Conservation (phyloP, 2,888 invertebrate species). For the Habroteleia sp. region DNA sequence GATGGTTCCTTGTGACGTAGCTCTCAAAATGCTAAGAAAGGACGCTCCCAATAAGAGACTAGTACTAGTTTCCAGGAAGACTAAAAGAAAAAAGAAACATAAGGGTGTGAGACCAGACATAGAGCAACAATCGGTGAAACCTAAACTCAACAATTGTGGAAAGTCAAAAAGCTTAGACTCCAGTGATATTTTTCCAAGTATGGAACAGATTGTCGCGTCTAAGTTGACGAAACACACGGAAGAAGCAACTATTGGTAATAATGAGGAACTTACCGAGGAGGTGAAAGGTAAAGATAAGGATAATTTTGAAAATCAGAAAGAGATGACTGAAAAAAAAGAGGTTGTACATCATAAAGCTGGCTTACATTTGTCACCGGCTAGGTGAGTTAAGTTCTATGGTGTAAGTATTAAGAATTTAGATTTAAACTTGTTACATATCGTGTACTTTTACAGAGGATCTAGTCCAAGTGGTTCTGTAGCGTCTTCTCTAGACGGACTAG, state of each 20-base stretch:
- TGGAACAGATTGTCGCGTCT: slow-evolving; percentile 78
- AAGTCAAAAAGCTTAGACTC: slow-evolving; percentile 93
- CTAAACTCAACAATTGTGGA: slow-evolving; percentile 86
- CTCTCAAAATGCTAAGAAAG: slow-evolving; percentile 86
- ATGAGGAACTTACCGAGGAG: slow-evolving; percentile 25
- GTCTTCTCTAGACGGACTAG: slow-evolving; percentile 77
- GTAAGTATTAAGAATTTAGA: too few species aligned
- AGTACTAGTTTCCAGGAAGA: slow-evolving; percentile 87
- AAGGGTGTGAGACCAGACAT: slow-evolving; percentile 68
- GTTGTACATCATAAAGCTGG: slow-evolving; percentile 51
- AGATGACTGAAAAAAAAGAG: slow-evolving; percentile 39
- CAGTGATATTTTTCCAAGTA: slow-evolving; percentile 87
- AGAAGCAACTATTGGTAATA: slow-evolving; percentile 62
- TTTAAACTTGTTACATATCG: too few species aligned
- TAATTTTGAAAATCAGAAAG: slow-evolving; percentile 41
- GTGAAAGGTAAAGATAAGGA: slow-evolving; percentile 35
- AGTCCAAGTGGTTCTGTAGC: slow-evolving; percentile 77
- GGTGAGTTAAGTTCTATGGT: slow-evolving; percentile 70
- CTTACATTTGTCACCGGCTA: slow-evolving; percentile 70
- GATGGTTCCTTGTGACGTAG: slow-evolving; percentile 88
- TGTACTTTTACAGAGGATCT: slow-evolving; percentile 73
- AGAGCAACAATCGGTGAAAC: slow-evolving; percentile 74
- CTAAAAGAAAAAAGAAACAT: slow-evolving; percentile 80
- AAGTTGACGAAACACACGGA: slow-evolving; percentile 75
- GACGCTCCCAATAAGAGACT: slow-evolving; percentile 88